Evolutionary conservation across 2,113 vertebrate genomes (phyloP).

Genomic region (Mus spicilegus): DNA sequence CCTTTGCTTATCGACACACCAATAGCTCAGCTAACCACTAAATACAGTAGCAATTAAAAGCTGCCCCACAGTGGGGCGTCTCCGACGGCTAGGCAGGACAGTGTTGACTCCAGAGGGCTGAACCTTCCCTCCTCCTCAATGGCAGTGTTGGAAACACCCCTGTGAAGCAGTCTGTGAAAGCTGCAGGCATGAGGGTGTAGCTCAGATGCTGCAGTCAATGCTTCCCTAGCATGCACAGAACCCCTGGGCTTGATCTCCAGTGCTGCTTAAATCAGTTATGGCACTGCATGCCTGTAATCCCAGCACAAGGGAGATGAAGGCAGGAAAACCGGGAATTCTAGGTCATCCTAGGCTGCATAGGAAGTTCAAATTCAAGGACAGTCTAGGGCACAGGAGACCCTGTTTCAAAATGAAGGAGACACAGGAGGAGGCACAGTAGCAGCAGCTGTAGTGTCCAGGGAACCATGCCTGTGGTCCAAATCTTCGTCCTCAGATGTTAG

Average conservation of each 20-base stretch:
- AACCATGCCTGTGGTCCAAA: neutral
- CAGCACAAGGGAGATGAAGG: neutral
- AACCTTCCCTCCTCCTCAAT: neutral
- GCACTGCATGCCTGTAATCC: neutral
- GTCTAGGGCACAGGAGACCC: neutral
- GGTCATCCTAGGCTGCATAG: neutral
- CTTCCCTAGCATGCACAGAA: neutral
- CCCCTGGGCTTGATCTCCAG: neutral
- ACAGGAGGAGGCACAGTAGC: neutral
- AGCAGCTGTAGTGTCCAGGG: neutral
- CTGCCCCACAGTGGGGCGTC: accelerated
- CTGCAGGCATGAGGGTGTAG: neutral
- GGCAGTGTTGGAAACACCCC: neutral
- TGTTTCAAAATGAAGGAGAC: neutral
- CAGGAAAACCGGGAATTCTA: neutral
- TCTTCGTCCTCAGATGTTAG: neutral
- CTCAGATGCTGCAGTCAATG: neutral
- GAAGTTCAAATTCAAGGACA: neutral
- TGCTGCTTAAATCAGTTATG: neutral
- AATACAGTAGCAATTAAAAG: conserved; percentile 28
- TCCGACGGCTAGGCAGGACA: neutral
- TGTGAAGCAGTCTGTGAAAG: conserved; percentile 53
- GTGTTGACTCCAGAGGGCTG: neutral
- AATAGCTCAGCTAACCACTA: neutral
- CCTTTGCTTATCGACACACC: neutral